phyloP scores from a whole-genome alignment of 2,888 invertebrate genomes.

The Neoitamus cyanurus region DNA sequence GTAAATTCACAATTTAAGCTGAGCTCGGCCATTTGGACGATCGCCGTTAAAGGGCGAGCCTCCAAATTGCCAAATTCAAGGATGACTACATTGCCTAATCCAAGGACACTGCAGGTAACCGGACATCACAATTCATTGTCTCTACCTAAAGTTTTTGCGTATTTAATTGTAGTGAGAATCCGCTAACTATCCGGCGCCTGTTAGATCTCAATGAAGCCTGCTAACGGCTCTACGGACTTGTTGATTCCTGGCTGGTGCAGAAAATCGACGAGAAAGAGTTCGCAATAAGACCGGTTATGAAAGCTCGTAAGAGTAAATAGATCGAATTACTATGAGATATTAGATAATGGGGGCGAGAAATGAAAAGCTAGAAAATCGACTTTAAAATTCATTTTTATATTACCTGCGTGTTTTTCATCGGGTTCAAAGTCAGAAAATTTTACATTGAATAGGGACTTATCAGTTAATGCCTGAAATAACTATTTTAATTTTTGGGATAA shows the following conservation, averaged over 20 bases:
- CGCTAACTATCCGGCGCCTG: slow-evolving; percentile 88
- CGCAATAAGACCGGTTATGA: slow-evolving; percentile 78
- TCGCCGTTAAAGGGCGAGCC: slow-evolving; percentile 81
- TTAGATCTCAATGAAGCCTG: slow-evolving; percentile 93
- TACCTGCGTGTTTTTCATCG: no score
- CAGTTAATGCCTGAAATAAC: no score
- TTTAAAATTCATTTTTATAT: no score
- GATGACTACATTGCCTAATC: slow-evolving; percentile 73
- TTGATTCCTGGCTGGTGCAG: slow-evolving; percentile 87
- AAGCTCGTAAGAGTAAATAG: slow-evolving; percentile 74
- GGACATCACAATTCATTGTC: not conserved
- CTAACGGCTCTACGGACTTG: slow-evolving; percentile 89
- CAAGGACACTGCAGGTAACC: not conserved
- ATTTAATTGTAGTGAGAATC: slow-evolving; percentile 63
- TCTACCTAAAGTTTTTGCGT: slow-evolving; percentile 47
- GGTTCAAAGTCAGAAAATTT: no score
- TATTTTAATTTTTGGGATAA: no score
- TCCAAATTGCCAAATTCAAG: slow-evolving; percentile 82
- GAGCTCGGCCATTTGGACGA: slow-evolving; percentile 80
- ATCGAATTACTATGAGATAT: no score
- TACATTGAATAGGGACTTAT: no score
- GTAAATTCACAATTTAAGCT: slow-evolving; percentile 87
- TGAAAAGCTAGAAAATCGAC: no score
- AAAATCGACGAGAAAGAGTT: slow-evolving; percentile 88
- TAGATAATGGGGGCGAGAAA: no score